phyloP scores from a whole-genome alignment of 2,113 vertebrate genomes.

The Pollimyrus isidori region DNA sequence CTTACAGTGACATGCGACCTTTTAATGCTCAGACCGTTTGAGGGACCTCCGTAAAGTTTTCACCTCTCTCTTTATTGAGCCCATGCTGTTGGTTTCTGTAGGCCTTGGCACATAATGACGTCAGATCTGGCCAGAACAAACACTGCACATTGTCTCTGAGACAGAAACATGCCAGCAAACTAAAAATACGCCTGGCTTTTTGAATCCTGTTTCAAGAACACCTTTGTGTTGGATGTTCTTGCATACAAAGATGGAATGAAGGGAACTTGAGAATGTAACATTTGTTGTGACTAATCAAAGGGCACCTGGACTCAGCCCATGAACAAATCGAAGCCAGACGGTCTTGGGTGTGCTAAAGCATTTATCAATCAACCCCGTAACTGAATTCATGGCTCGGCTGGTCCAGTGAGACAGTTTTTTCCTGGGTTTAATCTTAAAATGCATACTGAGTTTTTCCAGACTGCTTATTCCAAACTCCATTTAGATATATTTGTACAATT shows the following conservation, averaged over 20 bases:
- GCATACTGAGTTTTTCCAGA: constrained; percentile 8
- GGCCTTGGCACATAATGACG: not conserved
- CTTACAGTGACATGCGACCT: not conserved
- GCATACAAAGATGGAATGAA: constrained; percentile 7
- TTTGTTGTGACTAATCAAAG: not conserved
- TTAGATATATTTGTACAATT: not conserved
- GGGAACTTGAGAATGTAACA: not conserved
- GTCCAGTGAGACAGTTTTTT: not conserved
- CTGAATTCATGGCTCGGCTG: not conserved
- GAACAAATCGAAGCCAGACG: not conserved
- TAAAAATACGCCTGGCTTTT: not conserved
- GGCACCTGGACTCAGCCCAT: not conserved
- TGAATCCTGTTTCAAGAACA: not conserved
- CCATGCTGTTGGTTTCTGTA: not conserved
- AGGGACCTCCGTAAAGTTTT: not conserved
- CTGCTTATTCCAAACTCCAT: not conserved
- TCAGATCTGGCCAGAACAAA: not conserved
- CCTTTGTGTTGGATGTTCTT: not conserved
- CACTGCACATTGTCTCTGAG: not conserved
- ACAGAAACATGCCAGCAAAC: not conserved
- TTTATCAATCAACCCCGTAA: not conserved
- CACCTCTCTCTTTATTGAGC: not conserved
- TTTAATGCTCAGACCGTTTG: not conserved
- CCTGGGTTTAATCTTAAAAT: not conserved
- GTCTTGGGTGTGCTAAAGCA: not conserved